Base-by-base conservation (phyloP, 2,888 invertebrate species). In the Plebejus anna region DNA sequence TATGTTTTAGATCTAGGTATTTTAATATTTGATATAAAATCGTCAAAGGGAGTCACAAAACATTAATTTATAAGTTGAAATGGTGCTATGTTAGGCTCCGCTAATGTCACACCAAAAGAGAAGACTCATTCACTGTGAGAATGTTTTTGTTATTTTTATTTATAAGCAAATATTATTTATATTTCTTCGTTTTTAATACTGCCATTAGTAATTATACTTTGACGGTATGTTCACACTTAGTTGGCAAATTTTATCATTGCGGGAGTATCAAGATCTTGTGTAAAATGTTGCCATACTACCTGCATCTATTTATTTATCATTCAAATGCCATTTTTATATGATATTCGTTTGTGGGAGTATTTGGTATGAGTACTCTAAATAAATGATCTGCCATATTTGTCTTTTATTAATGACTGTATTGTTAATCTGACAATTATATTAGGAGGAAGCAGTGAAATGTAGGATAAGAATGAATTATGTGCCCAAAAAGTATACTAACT, bases 401-500 rank as follows among this genome's bases (percentile, higher is more conserved):
- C 88, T 92, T 91, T 91, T 91, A 91, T 90, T 90, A 89, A 87
- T 90, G 90, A 91, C 90, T 92, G 89, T 85, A 86, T 88, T 90
- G 89, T 89, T 89, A 88, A 89, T 87, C 86, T 89, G 90, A 89
- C 84, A 87, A 87, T 87, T 87, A 84, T 86, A 84, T 87, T 86
- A 88, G 83, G 87, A 87, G 85, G 85, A 88, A 86, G 82, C 86
- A 89, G 87, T 86, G 89, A 89, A 89, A 90, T 86, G 86, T 93
- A 91, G 91, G 87, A 84, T 93, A 92, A 93, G 92, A 88, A 91
- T 89, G 87, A 88, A 89, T 89, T 90, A 93, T 93, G 91, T 93
- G 92, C 94, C 94, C 92, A 92, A 92, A 87, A 92, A 90, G 88
- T 92, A 93, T 93, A 94, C 94, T 94, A 94, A 94, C 94, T 94